Base-by-base conservation (phyloP, 2,113 vertebrate species). In the Lophius piscatorius region DNA sequence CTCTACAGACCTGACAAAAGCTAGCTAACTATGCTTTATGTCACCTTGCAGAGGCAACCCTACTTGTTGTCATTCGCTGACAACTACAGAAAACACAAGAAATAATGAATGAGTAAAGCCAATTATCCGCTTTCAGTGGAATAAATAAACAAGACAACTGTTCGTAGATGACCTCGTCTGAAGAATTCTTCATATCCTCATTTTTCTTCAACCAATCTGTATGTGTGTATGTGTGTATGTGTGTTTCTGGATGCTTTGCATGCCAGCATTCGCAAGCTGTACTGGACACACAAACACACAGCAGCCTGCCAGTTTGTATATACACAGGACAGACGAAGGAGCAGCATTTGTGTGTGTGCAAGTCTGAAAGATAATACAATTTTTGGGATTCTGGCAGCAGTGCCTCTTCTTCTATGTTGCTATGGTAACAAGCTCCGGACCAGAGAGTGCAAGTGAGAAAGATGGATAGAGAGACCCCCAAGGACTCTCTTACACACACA, bases 331-430 rank as follows among this genome's bases (percentile, higher is more conserved):
- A 76, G 71, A 76, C 16, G 56, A 61, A 63, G 58, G 28, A 76
- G 67, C 61, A 50, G 61, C 23, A 42, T 66, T 33, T 45, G 55
- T 17, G 20, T 17, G 35, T 6, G 42, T 31, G 56, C 52, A 70
- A 69, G 67, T 72, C 51, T 77, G 63, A 52, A 74, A 87, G 82
- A 88, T 87, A 87, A 88, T 88, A 85, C 79, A 87, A 80, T 86
- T 88, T 88, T 87, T 87, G 83, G 87, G 84, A 88, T 82, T 87
- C 76, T 64, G 36, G 77, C 82, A 83, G 82, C 80, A 79, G 83
- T 83, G 83, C 86, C 84, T 87, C 84, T 79, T 85, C 76, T 78
- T 80, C 84, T 81, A 84, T 69, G 87, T 88, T 88, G 84, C 87
- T 82, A 88, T 88, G 84, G 87, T 84, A 88, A 88, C 87, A 86